phyloP scores from a whole-genome alignment of 2,113 vertebrate species.

The Aleadryas rufinucha region DNA sequence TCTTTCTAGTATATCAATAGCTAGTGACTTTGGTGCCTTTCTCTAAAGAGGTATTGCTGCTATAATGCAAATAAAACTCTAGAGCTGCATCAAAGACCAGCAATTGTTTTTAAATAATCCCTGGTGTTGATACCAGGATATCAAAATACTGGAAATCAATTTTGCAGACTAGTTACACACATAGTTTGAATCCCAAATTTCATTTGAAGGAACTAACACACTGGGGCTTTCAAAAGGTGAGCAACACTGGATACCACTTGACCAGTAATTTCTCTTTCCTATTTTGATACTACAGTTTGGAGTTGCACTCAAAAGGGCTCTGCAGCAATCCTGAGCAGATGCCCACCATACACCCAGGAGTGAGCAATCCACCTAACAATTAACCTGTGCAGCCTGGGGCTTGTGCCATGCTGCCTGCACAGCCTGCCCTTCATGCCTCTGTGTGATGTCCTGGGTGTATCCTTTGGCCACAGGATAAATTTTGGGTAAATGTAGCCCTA shows the following conservation, averaged over 20 bases:
- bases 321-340: background rate
- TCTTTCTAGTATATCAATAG: background rate
- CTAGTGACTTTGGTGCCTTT: background rate
- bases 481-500: background rate
- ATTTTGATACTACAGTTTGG: background rate
- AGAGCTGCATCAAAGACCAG: background rate
- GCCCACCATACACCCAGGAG: accelerated
- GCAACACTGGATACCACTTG: background rate
- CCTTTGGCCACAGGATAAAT: background rate
- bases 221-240: background rate
- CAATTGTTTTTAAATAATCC: background rate
- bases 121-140: background rate
- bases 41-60: background rate
- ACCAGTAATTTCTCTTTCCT: background rate
- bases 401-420: background rate
- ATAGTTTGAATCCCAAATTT: background rate
- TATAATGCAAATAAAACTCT: background rate
- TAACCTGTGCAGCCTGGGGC: background rate
- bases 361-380: background rate
- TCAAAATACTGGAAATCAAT: background rate
- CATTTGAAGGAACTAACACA: background rate
- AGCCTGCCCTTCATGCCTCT: background rate
- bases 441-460: accelerated
- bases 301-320: background rate
- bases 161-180: background rate